Conservation (phyloP, 92 coral and sea anemone species). For the Porites rus region DNA sequence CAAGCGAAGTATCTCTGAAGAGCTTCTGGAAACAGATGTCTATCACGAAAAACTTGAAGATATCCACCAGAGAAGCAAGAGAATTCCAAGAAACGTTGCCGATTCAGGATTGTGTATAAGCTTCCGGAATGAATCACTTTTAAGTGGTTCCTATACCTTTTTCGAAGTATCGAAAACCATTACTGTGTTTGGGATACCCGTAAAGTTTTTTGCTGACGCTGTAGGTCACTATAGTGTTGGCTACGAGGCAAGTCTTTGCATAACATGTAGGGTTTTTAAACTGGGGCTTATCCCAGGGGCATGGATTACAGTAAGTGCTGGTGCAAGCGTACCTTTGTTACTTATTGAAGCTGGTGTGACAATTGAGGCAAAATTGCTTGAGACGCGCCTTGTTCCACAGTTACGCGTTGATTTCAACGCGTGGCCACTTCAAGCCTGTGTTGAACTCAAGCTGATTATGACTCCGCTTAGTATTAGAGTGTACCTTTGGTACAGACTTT, state of each 20-base stretch:
- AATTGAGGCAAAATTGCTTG: conserved; percentile 78
- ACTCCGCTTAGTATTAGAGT: conserved; percentile 81
- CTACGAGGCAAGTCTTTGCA: conserved; percentile 66
- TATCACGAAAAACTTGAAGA: conserved; percentile 80
- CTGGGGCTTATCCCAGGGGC: conserved; percentile 91
- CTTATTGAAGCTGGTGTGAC: conserved; percentile 86
- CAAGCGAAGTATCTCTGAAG: conserved; percentile 64
- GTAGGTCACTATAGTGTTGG: conserved; percentile 76
- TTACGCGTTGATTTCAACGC: conserved; percentile 49
- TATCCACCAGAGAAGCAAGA: conserved; percentile 48
- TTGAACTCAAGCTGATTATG: conserved; percentile 73
- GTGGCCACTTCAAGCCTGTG: conserved; percentile 83
- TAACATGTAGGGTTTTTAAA: conserved; percentile 41
- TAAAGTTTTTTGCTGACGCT: conserved; percentile 78
- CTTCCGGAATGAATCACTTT: conserved; percentile 31
- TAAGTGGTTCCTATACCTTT: conserved; percentile 48
- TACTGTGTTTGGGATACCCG: conserved; percentile 83
- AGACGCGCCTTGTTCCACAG: conserved; percentile 78
- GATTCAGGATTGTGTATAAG: conserved; percentile 33
- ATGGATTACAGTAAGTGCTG: conserved; percentile 78
- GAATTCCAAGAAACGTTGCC: conserved; percentile 52
- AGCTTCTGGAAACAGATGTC: conserved; percentile 78
- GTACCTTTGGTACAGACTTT: conserved; percentile 80
- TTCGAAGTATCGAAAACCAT: conserved; percentile 44
- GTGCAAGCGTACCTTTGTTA: conserved; percentile 55